These are phyloP conservation scores for Drosophila lini DNA, from an alignment of 1,140 invertebrate species.

Conservation along the genomic window DNA sequence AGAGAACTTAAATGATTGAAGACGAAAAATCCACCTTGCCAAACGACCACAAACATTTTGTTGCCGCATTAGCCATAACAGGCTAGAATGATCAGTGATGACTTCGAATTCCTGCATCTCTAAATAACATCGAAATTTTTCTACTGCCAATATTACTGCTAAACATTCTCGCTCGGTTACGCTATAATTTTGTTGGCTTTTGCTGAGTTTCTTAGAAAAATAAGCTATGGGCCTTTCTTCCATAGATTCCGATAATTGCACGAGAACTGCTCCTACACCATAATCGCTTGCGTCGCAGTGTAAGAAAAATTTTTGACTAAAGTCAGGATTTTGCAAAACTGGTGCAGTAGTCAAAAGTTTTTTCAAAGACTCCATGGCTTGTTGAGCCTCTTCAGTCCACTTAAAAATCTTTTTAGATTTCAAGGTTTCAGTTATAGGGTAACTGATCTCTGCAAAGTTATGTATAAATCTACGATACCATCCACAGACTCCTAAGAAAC, in stretches of 20 bases:
- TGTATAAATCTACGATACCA: slow-evolving; percentile 15
- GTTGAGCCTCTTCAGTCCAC: background rate
- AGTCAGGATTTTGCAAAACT: slow-evolving; percentile 10
- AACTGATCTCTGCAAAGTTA: slow-evolving; percentile 2
- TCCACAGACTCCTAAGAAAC: slow-evolving; percentile 8
- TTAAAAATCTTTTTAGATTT: slow-evolving; percentile 6
- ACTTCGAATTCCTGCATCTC: slow-evolving; percentile 17
- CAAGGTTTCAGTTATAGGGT: slow-evolving; percentile 4
- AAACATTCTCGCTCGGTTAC: background rate
- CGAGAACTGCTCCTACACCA: background rate
- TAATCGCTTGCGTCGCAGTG: slow-evolving; percentile 14
- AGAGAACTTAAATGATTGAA: background rate
- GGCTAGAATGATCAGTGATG: slow-evolving; percentile 7
- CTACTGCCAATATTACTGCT: slow-evolving; percentile 4
- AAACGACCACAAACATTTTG: slow-evolving; percentile 4
- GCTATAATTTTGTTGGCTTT: background rate
- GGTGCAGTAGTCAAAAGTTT: too few species aligned
- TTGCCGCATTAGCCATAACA: slow-evolving; percentile 10
- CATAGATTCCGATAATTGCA: background rate
- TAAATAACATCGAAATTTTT: slow-evolving; percentile 6
- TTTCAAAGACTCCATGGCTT: too few species aligned
- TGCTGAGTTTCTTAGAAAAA: slow-evolving; percentile 5
- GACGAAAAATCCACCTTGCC: background rate
- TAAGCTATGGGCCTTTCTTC: slow-evolving; percentile 1
- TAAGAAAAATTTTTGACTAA: background rate